Percentiles rank a stretch among this genome's conserved stretches.
Conservation (phyloP, 2,113 vertebrate genomes). For the Chloebia gouldiae region DNA sequence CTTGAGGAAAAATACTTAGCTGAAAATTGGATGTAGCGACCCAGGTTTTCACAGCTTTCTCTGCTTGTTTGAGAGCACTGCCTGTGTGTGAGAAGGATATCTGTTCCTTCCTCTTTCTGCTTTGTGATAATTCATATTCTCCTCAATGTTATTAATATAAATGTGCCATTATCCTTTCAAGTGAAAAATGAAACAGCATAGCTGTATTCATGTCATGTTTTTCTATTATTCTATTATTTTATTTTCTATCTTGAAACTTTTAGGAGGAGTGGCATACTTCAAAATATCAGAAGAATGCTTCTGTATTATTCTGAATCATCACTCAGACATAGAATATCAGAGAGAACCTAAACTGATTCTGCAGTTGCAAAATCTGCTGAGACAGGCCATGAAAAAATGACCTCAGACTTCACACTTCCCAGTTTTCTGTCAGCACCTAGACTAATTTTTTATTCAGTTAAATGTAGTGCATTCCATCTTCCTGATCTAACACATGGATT, state of each 20-base stretch:
- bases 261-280: not conserved
- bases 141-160: slow-evolving; percentile 6
- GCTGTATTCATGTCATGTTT: slow-evolving; percentile 27
- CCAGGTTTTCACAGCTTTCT: not conserved
- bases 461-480: slow-evolving; percentile 20
- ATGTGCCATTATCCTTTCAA: slow-evolving; percentile 5
- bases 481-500: not conserved
- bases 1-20: not conserved
- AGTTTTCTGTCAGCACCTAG: slow-evolving; percentile 38
- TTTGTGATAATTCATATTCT: slow-evolving; percentile 57
- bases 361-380: slow-evolving; percentile 35
- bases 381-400: slow-evolving; percentile 20
- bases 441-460: slow-evolving; percentile 9
- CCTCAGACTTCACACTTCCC: slow-evolving; percentile 33
- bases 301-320: slow-evolving; percentile 47
- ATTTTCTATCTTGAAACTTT: slow-evolving; percentile 51
- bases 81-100: not conserved
- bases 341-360: not conserved
- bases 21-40: not conserved
- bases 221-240: slow-evolving; percentile 43
- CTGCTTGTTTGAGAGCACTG: not conserved
- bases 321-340: not conserved
- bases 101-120: not conserved
- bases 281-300: slow-evolving; percentile 47
- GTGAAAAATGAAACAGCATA: slow-evolving; percentile 34